Evolutionary conservation across 2,888 invertebrate genomes (phyloP).

Genomic region (Mycogona germanica): DNA sequence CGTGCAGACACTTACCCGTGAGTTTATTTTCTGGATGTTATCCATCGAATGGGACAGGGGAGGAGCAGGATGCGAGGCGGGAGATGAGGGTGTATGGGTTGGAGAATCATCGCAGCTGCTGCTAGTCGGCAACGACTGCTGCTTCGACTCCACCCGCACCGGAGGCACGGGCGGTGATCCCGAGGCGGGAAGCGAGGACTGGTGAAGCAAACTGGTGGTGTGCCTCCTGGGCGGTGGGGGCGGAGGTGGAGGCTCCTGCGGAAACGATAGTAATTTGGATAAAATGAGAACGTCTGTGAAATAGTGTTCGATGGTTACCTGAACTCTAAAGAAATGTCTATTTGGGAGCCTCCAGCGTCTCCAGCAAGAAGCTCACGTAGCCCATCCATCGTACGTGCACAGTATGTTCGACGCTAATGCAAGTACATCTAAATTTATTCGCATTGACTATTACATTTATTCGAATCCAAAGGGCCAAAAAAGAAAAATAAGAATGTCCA

Average conservation of each 20-base stretch:
- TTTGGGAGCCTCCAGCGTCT: too few relatives aligned
- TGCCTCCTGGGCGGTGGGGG: conserved; percentile 16
- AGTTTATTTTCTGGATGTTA: conserved; percentile 19
- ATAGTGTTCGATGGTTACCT: too few relatives aligned
- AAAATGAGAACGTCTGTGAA: too few relatives aligned
- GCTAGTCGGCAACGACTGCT: conserved; percentile 4
- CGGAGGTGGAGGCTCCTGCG: conserved; percentile 16
- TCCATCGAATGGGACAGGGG: conserved; percentile 20
- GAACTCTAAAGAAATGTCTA: too few relatives aligned
- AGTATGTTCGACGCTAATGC: too few relatives aligned
- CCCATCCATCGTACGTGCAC: too few relatives aligned
- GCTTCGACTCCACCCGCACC: conserved; percentile 15
- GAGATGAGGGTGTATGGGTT: conserved; percentile 27
- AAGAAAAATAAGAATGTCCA: too few relatives aligned
- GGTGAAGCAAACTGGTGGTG: conserved; percentile 16
- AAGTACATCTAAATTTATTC: too few relatives aligned
- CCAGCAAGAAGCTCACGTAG: too few relatives aligned
- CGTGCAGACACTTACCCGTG: conserved; percentile 2
- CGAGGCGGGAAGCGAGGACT: conserved; percentile 19
- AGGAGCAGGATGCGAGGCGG: conserved; percentile 28
- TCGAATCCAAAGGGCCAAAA: too few relatives aligned
- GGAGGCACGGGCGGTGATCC: conserved; percentile 15
- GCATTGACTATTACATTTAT: too few relatives aligned
- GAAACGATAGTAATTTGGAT: too few relatives aligned
- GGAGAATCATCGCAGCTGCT: background rate